Percentiles rank a stretch among this genome's conserved stretches.
These are phyloP conservation scores for Telmatherina bonti DNA, from an alignment of 2,797 vertebrate species.

Conservation along the genomic window DNA sequence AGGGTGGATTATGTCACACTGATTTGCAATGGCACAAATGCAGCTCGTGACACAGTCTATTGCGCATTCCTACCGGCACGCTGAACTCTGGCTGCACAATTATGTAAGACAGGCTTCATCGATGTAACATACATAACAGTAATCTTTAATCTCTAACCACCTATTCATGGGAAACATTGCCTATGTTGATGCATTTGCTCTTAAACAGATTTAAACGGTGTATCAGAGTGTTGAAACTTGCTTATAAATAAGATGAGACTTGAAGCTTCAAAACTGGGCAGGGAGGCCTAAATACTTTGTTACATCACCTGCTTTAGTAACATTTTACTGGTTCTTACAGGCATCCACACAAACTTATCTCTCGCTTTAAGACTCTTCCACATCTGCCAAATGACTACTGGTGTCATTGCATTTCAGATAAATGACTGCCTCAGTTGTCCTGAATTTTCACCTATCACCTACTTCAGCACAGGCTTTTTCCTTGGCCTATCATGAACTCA, in stretches of 20 bases:
- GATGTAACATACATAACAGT: slow-evolving; percentile 53
- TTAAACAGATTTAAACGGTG: slow-evolving; percentile 12
- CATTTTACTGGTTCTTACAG: slow-evolving; percentile 15
- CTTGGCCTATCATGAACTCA: slow-evolving; percentile 68
- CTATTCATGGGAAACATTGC: slow-evolving; percentile 10
- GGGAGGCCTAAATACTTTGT: slow-evolving; percentile 25
- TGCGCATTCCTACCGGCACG: slow-evolving; percentile 75
- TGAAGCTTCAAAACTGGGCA: neutral
- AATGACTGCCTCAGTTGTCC: slow-evolving; percentile 49
- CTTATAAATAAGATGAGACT: neutral
- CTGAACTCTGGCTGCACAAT: slow-evolving; percentile 77
- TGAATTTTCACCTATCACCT: slow-evolving; percentile 61
- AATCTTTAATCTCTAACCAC: slow-evolving; percentile 19
- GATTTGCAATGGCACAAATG: slow-evolving; percentile 73
- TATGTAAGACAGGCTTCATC: slow-evolving; percentile 71
- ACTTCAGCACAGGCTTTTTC: slow-evolving; percentile 60
- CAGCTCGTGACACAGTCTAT: slow-evolving; percentile 78
- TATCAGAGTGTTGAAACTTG: neutral
- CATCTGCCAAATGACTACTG: slow-evolving; percentile 36
- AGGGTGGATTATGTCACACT: slow-evolving; percentile 69
- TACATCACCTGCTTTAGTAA: slow-evolving; percentile 47
- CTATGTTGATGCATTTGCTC: slow-evolving; percentile 15
- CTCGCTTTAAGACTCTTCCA: slow-evolving; percentile 20
- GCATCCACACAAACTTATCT: slow-evolving; percentile 22
- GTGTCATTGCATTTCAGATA: slow-evolving; percentile 56